Evolutionary conservation across 1,140 invertebrate species (phyloP), one percentile per base, ranked within the genome.

Genomic region (Palaemon carinicauda): DNA sequence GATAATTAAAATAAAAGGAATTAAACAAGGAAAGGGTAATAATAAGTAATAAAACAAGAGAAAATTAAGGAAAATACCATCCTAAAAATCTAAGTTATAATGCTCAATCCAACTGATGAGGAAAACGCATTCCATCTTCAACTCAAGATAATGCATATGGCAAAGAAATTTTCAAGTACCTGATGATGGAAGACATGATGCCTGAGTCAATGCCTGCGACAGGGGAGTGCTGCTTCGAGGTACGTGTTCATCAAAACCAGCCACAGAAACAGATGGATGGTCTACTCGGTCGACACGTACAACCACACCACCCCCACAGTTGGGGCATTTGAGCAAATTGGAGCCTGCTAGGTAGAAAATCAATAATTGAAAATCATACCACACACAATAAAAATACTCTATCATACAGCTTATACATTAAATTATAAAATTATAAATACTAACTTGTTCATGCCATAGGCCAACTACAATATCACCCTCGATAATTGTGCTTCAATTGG

Each of bases 241-340:
- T 27, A 14, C 65, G n/a, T 69, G 14, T 17, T 69, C 24, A 24
- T 27, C 24, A 12, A 24, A 41, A 41, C 41, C 12, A 9, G 41
- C 41, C 41, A 41, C 41, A 10, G 78, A 15, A 24, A 41, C 54
- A 33, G 52, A 29, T 3, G 78, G 78, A 21, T 80, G 78, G n/a
- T 80, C 78, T 24, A 80, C 78, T 14, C 33, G 56, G 24, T 80
- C 78, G 3, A 60, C 78, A 19, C 54, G 52, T 27, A 80, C 78
- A 24, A 80, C 78, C 5, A 80, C 53, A 14, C 78, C 78, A 5
- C 78, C 78, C 15, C 78, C 78, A 41, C 78, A 80, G 31, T 80
- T 80, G 15, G 78, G 78, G 78, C 78, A 80, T 33, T 60, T 80
- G 15, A 80, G 53, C n/a, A 54, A n/a, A 33, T 31, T 50, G 14